A percentile compares a stretch with the other conserved stretches of the same genome.
Conservation (phyloP, 2,888 invertebrate species). For the Nasonia oneida region DNA sequence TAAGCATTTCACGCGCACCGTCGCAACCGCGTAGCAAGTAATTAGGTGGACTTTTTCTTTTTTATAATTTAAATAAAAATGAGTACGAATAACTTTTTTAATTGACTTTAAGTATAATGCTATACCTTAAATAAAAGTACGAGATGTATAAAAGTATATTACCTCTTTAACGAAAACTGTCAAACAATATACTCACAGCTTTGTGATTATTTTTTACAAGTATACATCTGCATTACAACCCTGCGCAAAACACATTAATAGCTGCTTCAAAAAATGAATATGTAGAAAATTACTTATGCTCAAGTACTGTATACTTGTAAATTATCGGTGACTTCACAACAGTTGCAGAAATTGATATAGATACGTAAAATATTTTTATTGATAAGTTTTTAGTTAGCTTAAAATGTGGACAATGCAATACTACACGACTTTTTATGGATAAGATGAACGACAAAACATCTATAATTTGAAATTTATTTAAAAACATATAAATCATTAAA, state of each 20-base stretch:
- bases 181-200: background rate
- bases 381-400: constrained; percentile 28
- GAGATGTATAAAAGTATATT: background rate
- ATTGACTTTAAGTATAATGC: background rate
- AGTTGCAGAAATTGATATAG: background rate
- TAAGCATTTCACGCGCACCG: constrained; percentile 22
- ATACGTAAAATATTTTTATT: constrained; percentile 7
- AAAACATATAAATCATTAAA: background rate
- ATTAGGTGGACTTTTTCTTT: constrained; percentile 29
- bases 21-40: constrained; percentile 14
- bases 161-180: background rate
- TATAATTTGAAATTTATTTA: background rate
- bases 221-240: background rate
- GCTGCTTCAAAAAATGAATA: background rate
- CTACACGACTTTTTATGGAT: constrained; percentile 18
- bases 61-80: constrained; percentile 17
- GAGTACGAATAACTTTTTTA: background rate
- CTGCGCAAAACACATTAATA: background rate
- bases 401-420: constrained; percentile 40
- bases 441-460: background rate
- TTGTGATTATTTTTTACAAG: constrained; percentile 1
- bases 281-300: background rate
- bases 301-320: background rate
- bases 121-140: background rate
- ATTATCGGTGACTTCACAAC: background rate